These are phyloP conservation scores for Augiades crinisus DNA, from an alignment of 2,888 invertebrate species.

Conservation along the genomic window DNA sequence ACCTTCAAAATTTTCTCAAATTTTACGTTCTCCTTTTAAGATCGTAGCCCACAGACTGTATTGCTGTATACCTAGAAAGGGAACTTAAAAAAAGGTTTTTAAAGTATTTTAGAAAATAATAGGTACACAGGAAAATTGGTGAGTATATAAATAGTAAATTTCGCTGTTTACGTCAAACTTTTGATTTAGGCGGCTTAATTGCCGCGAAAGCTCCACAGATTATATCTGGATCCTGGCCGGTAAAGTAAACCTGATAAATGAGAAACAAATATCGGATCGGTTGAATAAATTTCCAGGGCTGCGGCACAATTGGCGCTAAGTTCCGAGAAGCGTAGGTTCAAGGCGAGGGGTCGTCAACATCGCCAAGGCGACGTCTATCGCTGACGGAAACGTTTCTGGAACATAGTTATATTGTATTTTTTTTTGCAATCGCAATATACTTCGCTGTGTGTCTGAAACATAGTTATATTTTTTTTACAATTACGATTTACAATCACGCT, in stretches of 20 bases:
- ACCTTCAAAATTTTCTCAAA: too few species aligned
- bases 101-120: too few species aligned
- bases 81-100: too few species aligned
- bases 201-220: not conserved
- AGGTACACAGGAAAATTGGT: too few species aligned
- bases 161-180: too few species aligned
- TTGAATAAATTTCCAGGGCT: conserved; percentile 16
- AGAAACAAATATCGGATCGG: conserved; percentile 10
- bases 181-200: not conserved
- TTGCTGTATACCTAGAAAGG: too few species aligned
- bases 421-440: too few species aligned
- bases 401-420: not conserved
- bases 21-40: too few species aligned
- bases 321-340: conserved; percentile 21
- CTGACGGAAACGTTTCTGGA: conserved; percentile 5
- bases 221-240: not conserved
- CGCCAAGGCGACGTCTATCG: conserved; percentile 20
- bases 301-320: conserved; percentile 16
- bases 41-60: too few species aligned
- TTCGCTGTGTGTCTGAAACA: not conserved
- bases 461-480: not conserved
- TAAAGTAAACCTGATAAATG: conserved; percentile 1
- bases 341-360: conserved; percentile 24
- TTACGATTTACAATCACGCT: too few species aligned
- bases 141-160: too few species aligned